Conservation (phyloP, 2,888 invertebrate genomes). For the Drosophila quinaria region DNA sequence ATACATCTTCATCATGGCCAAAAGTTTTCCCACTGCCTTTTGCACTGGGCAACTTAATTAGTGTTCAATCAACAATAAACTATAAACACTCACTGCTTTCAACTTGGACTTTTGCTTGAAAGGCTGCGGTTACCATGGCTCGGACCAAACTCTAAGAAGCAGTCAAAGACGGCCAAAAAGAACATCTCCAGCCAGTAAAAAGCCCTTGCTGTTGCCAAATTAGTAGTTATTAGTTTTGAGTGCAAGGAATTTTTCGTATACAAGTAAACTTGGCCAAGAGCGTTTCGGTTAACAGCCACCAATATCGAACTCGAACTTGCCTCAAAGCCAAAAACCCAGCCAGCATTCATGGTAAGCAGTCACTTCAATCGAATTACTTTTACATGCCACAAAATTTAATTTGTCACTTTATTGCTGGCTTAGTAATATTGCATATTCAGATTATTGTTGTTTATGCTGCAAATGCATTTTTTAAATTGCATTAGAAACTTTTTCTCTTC, state of each 20-base stretch:
- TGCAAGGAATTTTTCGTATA: conserved; percentile 30
- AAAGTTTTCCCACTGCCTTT: conserved; percentile 68
- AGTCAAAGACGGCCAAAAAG: conserved; percentile 49
- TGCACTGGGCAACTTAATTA: conserved; percentile 84
- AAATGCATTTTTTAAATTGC: conserved; percentile 52
- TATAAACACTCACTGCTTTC: conserved; percentile 76
- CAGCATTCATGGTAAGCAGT: conserved; percentile 33
- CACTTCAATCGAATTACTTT: conserved; percentile 66
- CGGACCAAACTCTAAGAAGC: conserved; percentile 58
- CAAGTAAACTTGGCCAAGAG: conserved; percentile 30
- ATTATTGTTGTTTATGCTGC: conserved; percentile 33
- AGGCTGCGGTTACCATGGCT: conserved; percentile 77
- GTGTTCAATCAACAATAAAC: conserved; percentile 85
- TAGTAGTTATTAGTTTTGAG: conserved; percentile 78
- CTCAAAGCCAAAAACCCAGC: conserved; percentile 18
- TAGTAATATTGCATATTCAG: conserved; percentile 30
- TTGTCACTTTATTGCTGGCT: conserved; percentile 54
- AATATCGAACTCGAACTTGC: conserved; percentile 13
- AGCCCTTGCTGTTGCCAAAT: conserved; percentile 50
- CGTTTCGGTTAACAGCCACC: conserved; percentile 22
- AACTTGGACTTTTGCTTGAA: conserved; percentile 72
- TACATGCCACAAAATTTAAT: conserved; percentile 64
- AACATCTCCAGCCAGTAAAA: conserved; percentile 25
- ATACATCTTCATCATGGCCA: conserved; percentile 48
- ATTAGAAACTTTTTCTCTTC: conserved; percentile 14